Conservation (phyloP, 2,113 vertebrate genomes). For the Oncorhynchus tshawytscha region DNA sequence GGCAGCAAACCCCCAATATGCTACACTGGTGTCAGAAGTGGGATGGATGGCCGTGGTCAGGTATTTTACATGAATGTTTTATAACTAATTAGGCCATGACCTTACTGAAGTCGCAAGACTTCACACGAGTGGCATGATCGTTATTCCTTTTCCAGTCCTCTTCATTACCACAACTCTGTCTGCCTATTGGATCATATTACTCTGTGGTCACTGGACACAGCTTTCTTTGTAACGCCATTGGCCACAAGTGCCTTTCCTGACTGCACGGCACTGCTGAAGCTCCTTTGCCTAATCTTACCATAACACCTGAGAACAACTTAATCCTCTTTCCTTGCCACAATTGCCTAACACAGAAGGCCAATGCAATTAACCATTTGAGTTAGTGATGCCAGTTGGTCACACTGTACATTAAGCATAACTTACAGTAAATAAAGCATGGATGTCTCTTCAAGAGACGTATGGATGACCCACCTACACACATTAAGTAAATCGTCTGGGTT, state of each 20-base stretch:
- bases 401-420: background rate
- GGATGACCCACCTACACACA: background rate
- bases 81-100: too few relatives aligned
- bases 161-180: background rate
- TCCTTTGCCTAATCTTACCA: background rate
- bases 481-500: background rate
- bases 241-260: too few relatives aligned
- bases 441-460: background rate
- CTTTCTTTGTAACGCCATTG: background rate
- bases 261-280: too few relatives aligned
- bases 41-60: background rate
- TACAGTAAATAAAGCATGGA: background rate
- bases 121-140: background rate
- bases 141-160: slow-evolving; percentile 4
- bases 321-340: background rate
- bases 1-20: background rate
- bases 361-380: background rate
- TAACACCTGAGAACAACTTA: background rate
- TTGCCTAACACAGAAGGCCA: background rate
- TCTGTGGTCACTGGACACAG: background rate
- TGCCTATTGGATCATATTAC: too few relatives aligned
- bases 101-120: too few relatives aligned
- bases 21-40: background rate
- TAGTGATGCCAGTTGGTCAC: background rate
- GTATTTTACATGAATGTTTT: background rate